Base-by-base conservation (phyloP, 2,888 invertebrate genomes). In the Callyntrura sp. region DNA sequence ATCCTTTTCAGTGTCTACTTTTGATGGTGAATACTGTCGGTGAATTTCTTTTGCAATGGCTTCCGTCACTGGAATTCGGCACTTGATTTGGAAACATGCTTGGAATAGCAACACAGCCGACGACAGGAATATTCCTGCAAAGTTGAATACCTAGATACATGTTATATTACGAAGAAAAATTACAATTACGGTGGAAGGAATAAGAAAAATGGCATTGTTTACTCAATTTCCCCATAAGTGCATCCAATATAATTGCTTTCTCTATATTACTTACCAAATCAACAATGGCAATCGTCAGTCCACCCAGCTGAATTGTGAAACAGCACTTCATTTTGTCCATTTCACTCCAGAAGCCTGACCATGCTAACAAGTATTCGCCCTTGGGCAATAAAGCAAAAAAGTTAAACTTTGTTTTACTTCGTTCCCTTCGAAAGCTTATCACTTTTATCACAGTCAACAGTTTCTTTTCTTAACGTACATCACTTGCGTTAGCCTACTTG, bases 31-130 rank as follows among this genome's bases (percentile, higher is more conserved):
- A 79, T 68, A 81, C 81, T 88, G 55, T 8, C 70, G 57, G 25
- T 88, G 82, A 20, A 81, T 70, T 82, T 82, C 70, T 35, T 81
- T 81, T 28, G 73, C 57, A 88, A 88, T 81, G 23, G 87, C 68
- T 43, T 82, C 81, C 25, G 82, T 81, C 45, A 88, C 73, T 11
- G 81, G 82, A 82, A 82, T 73, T 45, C 48, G n/a, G 82, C 87
- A 88, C 73, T 82, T 81, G 25, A 88, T 60, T 35, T 55, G 23
- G 45, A 48, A 55, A 62, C 87, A 88, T 2, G 81, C 73, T 48
- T 73, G 55, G 20, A 57, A 88, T 12, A 88, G 4, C 5, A 82
- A 45, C 9, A 88, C 57, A 25, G 82, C 45, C 0, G 20, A 73
- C 0, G 87, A 88, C 8, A 88, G 60, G 20, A 81, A 82, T 82